Percentiles rank a stretch among this genome's conserved stretches.
phyloP scores from a whole-genome alignment of 2,888 invertebrate genomes.

The Cristatella mucedo region DNA sequence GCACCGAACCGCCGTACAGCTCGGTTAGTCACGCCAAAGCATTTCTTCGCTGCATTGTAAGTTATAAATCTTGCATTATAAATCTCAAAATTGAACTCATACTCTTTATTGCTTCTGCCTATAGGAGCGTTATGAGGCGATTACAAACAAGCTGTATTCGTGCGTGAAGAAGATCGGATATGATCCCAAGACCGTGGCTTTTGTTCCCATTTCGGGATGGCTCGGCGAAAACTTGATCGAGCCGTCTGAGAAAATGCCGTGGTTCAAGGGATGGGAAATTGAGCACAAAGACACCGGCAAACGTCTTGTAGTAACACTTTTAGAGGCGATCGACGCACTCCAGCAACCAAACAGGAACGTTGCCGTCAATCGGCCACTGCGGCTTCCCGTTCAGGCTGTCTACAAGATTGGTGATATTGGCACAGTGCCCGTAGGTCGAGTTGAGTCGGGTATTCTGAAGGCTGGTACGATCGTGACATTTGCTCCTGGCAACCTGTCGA shows the following conservation, averaged over 20 bases:
- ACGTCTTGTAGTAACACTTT: conserved; percentile 83
- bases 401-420: conserved; percentile 99
- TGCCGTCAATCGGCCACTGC: conserved; percentile 93
- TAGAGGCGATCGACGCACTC: conserved; percentile 92
- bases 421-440: conserved; percentile 98
- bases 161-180: conserved; percentile 99
- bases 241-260: conserved; percentile 72
- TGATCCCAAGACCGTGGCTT: conserved; percentile 88
- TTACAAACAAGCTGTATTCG: conserved; percentile 89
- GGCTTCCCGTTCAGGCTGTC: conserved; percentile 97
- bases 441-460: conserved; percentile 75
- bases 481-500: conserved; percentile 85
- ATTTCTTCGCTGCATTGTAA: background rate
- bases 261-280: conserved; percentile 83
- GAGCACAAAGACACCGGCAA: conserved; percentile 76
- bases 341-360: conserved; percentile 80
- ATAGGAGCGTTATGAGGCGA: conserved; percentile 75
- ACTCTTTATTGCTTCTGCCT: background rate
- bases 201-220: conserved; percentile 99
- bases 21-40: conserved; percentile 38
- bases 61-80: background rate
- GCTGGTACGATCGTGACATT: conserved; percentile 67
- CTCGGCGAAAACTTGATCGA: conserved; percentile 99
- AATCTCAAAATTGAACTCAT: too few relatives aligned
- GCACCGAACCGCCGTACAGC: conserved; percentile 88